These are phyloP conservation scores for Maconellicoccus hirsutus DNA, from an alignment of 1,140 invertebrate species.

Conservation along the genomic window DNA sequence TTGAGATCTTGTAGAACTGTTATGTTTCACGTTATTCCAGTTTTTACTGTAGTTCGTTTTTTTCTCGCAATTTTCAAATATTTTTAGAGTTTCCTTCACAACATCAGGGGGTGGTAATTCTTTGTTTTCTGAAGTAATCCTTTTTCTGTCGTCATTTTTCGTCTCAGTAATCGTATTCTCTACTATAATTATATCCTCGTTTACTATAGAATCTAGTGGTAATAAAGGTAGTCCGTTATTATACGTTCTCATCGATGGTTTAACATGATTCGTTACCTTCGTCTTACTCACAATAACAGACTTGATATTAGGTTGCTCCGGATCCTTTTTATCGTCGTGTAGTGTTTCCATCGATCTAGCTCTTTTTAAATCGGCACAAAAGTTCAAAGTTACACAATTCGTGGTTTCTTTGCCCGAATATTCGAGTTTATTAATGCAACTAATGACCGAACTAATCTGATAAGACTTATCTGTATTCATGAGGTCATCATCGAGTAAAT, in stretches of 20 bases:
- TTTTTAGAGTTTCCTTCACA: constrained; percentile 66
- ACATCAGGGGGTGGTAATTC: constrained; percentile 74
- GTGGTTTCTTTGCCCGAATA: not conserved
- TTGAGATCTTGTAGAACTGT: not conserved
- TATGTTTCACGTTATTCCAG: not conserved
- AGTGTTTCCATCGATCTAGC: constrained; percentile 72
- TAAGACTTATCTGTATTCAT: not conserved
- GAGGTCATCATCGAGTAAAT: constrained; percentile 59
- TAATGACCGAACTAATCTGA: constrained; percentile 7
- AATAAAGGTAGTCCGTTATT: not conserved
- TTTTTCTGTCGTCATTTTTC: constrained; percentile 23
- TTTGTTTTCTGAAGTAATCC: constrained; percentile 45
- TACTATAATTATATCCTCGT: constrained; percentile 38
- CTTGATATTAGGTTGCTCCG: not conserved
- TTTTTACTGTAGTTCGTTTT: constrained; percentile 26
- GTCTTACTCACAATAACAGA: not conserved
- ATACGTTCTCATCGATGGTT: not conserved
- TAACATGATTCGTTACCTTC: constrained; percentile 13
- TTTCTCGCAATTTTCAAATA: constrained; percentile 50
- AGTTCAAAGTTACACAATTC: not conserved
- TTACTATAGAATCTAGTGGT: constrained; percentile 31
- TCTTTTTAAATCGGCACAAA: constrained; percentile 47
- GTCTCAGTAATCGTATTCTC: constrained; percentile 30
- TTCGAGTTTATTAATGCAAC: constrained; percentile 12
- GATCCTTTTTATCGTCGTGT: constrained; percentile 43